Percentiles rank a stretch among this genome's conserved stretches.
These are phyloP conservation scores for Resseliella maxima DNA, from an alignment of 2,888 invertebrate genomes.

Conservation along the genomic window DNA sequence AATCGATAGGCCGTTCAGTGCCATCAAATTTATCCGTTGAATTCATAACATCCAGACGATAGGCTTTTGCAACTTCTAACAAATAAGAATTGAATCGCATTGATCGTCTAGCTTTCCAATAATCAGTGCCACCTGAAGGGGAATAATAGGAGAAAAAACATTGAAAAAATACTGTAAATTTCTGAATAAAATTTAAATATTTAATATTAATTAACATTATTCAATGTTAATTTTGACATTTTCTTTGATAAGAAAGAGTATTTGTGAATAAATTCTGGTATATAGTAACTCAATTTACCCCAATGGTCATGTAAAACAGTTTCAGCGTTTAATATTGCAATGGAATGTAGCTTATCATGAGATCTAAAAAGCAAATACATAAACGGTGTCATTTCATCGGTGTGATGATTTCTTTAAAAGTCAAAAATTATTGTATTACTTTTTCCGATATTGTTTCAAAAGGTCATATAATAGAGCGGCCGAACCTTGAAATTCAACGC, in stretches of 20 bases:
- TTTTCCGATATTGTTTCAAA: slow-evolving; percentile 68
- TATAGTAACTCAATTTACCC: too few relatives aligned
- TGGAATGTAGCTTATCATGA: not conserved
- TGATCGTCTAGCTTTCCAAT: slow-evolving; percentile 89
- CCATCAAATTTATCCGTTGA: slow-evolving; percentile 73
- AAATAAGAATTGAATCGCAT: slow-evolving; percentile 87
- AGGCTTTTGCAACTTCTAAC: slow-evolving; percentile 75
- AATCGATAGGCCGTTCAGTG: slow-evolving; percentile 72
- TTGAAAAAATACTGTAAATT: too few relatives aligned
- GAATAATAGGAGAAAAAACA: too few relatives aligned
- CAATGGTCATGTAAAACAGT: slow-evolving; percentile 88
- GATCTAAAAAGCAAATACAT: not conserved
- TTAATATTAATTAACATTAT: too few relatives aligned
- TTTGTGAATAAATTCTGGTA: too few relatives aligned
- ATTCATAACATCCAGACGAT: slow-evolving; percentile 72
- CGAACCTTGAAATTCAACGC: slow-evolving; percentile 87
- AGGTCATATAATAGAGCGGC: slow-evolving; percentile 74
- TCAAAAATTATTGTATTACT: slow-evolving; percentile 62
- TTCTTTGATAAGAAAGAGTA: too few relatives aligned
- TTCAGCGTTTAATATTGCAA: slow-evolving; percentile 74
- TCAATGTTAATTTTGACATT: too few relatives aligned
- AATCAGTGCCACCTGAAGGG: slow-evolving; percentile 75
- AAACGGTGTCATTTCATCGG: not conserved
- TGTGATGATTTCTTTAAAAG: too few relatives aligned
- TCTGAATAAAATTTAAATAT: too few relatives aligned